Percentiles rank a stretch among this genome's conserved stretches.
phyloP scores from a whole-genome alignment of 2,113 vertebrate genomes.

The Colaptes auratus region DNA sequence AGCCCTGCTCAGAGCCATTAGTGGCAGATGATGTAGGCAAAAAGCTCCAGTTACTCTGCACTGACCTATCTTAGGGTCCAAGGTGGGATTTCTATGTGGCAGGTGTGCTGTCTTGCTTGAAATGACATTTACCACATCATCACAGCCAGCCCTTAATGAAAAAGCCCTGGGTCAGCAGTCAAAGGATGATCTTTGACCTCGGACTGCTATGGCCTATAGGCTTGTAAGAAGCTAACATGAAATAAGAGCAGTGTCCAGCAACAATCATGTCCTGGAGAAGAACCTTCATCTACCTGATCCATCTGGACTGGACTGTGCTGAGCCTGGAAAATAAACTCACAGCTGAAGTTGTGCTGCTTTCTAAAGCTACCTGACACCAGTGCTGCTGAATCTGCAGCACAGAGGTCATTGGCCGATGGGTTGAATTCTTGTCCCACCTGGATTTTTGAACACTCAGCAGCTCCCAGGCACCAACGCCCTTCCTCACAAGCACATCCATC shows the following conservation, averaged over 20 bases:
- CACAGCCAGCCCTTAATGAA: not conserved
- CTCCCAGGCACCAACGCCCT: not conserved
- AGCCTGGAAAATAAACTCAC: not conserved
- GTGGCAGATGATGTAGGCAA: not conserved
- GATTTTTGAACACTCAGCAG: constrained; percentile 52
- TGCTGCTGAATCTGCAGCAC: constrained; percentile 16
- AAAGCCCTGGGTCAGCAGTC: not conserved
- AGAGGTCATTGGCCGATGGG: not conserved
- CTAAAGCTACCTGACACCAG: not conserved
- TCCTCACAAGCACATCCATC: constrained; percentile 37
- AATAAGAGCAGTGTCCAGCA: not conserved
- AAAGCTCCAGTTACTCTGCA: not conserved
- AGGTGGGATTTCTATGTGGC: not conserved
- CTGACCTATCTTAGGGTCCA: not conserved
- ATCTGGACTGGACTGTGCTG: fast-evolving
- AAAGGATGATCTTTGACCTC: not conserved
- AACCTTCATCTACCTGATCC: not conserved
- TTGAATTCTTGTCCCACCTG: constrained; percentile 34
- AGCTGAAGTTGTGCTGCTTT: not conserved
- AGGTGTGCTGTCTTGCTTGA: not conserved
- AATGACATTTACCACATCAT: not conserved
- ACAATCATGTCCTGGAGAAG: not conserved
- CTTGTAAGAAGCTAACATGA: not conserved
- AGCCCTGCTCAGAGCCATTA: fast-evolving
- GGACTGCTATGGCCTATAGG: fast-evolving